A percentile compares a stretch with the other conserved stretches of the same genome.
Conservation (phyloP, 2,113 vertebrate genomes). For the Pycnonotus jocosus region DNA sequence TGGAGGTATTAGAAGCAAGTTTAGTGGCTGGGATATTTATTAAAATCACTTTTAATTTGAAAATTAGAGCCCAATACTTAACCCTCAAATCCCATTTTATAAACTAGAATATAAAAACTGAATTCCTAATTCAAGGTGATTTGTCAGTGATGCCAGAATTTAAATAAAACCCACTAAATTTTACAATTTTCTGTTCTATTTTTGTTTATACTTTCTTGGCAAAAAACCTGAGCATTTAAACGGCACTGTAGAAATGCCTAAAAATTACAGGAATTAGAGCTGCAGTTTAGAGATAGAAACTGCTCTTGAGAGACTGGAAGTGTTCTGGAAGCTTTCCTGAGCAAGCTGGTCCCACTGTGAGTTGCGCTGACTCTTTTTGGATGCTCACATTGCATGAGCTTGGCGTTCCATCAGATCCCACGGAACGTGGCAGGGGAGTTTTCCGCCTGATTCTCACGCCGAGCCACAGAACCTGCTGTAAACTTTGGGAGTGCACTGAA, state of each 20-base stretch:
- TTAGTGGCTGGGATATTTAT: not conserved
- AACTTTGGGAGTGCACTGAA: not conserved
- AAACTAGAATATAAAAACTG: not conserved
- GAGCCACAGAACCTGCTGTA: not conserved
- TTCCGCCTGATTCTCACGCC: not conserved
- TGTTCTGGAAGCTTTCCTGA: not conserved
- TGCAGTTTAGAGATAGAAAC: not conserved
- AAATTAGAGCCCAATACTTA: not conserved
- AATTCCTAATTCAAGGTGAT: not conserved
- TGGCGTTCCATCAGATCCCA: fast-evolving
- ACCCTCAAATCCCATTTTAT: not conserved
- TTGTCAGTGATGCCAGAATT: not conserved
- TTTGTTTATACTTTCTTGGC: not conserved
- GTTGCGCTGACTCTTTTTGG: not conserved
- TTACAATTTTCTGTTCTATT: not conserved
- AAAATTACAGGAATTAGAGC: not conserved
- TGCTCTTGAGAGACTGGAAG: not conserved
- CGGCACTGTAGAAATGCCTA: not conserved
- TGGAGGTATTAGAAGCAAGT: not conserved
- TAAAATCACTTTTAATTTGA: not conserved
- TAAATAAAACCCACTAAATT: not conserved
- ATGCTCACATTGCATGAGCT: fast-evolving
- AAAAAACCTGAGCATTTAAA: not conserved
- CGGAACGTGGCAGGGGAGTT: not conserved
- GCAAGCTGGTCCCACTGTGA: not conserved